Evolutionary conservation across 1,140 invertebrate species (phyloP).

Genomic region (Catajapyx aquilonaris): DNA sequence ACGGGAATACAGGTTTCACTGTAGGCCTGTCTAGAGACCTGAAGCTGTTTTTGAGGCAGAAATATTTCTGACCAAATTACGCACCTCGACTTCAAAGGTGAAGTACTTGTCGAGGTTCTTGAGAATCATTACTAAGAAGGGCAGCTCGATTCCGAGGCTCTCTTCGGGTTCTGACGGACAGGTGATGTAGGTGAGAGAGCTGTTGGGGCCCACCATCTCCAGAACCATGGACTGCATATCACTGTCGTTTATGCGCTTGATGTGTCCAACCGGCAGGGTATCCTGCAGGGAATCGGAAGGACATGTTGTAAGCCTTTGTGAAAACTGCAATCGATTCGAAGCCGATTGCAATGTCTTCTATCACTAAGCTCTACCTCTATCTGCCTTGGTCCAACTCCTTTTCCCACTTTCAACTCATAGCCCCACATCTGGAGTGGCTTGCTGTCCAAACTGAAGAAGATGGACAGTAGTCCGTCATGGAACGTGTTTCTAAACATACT

Average conservation of each 20-base stretch:
- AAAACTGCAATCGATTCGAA: too few species aligned
- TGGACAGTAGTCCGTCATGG: constrained; percentile 95
- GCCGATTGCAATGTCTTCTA: too few species aligned
- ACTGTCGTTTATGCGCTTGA: constrained; percentile 97
- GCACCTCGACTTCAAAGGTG: constrained; percentile 98
- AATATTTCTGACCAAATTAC: too few species aligned
- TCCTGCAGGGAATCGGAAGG: too few species aligned
- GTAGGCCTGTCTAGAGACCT: too few species aligned
- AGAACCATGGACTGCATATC: constrained; percentile 97
- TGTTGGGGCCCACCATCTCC: constrained; percentile 97
- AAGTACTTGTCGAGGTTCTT: constrained; percentile 99
- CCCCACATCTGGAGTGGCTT: constrained; percentile 99
- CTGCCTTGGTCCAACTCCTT: too few species aligned
- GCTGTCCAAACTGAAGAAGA: constrained; percentile 96
- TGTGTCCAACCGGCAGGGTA: constrained; percentile 90
- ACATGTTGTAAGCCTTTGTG: too few species aligned
- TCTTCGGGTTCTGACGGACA: constrained; percentile 96
- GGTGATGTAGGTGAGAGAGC: constrained; percentile 94
- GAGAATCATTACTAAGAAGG: constrained; percentile 98
- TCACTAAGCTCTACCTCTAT: constrained; percentile 28
- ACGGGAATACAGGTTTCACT: too few species aligned
- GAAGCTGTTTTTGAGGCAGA: constrained; percentile 1
- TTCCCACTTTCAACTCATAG: constrained; percentile 82
- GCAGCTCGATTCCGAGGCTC: constrained; percentile 94
- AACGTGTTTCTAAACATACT: constrained; percentile 99